Percentiles rank a stretch among this genome's conserved stretches.
Conservation (phyloP, 2,113 vertebrate species). For the Agelaius phoeniceus region DNA sequence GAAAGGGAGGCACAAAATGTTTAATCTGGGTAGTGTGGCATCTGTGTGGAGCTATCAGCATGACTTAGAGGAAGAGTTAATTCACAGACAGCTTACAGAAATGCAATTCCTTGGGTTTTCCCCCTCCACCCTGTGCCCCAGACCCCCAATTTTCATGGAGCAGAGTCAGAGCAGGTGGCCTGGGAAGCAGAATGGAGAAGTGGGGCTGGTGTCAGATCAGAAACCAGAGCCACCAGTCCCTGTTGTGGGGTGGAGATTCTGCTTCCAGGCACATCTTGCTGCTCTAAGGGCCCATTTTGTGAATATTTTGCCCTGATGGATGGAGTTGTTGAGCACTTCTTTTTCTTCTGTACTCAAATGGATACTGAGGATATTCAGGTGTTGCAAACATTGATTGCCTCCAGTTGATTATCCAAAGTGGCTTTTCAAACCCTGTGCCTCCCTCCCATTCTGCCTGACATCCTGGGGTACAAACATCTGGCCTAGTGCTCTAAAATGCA, state of each 20-base stretch:
- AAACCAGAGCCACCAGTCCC: neutral
- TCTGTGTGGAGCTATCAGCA: too few relatives aligned
- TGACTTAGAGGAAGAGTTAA: neutral
- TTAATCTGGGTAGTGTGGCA: accelerated
- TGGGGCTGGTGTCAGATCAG: neutral
- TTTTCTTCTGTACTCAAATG: neutral
- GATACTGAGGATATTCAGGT: neutral
- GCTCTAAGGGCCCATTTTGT: neutral
- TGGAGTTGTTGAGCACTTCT: neutral
- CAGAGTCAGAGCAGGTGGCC: neutral
- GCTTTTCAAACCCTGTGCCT: neutral
- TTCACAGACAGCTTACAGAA: neutral
- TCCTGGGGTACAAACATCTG: neutral
- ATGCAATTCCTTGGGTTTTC: neutral
- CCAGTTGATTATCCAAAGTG: neutral
- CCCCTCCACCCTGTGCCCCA: neutral
- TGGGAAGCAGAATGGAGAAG: neutral
- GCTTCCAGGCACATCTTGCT: neutral
- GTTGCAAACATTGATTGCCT: neutral
- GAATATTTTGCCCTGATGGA: neutral
- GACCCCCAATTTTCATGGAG: neutral
- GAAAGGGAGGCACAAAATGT: neutral
- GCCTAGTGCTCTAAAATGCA: neutral
- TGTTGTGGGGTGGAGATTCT: neutral
- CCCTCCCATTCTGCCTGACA: neutral